Evolutionary conservation across 1,140 invertebrate genomes (phyloP), one percentile per base, ranked within the genome.

Genomic region (Rhizoglyphus robini): DNA sequence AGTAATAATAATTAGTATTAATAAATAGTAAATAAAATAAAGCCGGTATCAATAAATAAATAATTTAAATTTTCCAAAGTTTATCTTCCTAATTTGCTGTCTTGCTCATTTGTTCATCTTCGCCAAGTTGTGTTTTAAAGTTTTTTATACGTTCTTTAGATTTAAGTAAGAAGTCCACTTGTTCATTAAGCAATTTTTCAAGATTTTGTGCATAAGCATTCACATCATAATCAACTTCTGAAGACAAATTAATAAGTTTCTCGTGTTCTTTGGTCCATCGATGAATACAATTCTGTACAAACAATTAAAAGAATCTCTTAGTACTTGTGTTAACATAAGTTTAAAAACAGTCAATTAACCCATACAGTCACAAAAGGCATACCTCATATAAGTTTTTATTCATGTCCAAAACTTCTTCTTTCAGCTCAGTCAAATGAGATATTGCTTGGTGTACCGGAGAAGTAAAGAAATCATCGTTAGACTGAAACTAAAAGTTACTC

Each of bases 361-460:
- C 18, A 31, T 64, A 20, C n/a, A 63, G 30, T 46, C 25, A 25
- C 25, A 13, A 18, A 5, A 46, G 23, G 41, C 57, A 69, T 68
- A 79, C 80, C 73, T 94, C 88, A 67, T 86, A 81, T 46, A 93
- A 80, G 65, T 82, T 81, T 76, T 92, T 91, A 79, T 96, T 92
- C 74, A 84, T 86, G 74, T 98, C 94, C 51, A 96, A 80, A 69
- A 96, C 86, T 74, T 94, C 90, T 72, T 97, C 93, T 78, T 98
- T 93, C 60, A 90, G 82, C 72, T 87, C 79, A 77, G 96, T 91
- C 72, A 97, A 77, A 72, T 95, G 90, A 68, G 92, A 91, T 47
- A 97, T 86, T 5, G 90, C 88, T 79, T 94, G 90, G 77, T 96
- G 93, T 78, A 96, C 94, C n/a, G n/a, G n/a, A n/a, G n/a, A n/a